Evolutionary conservation across 2,888 invertebrate genomes (phyloP), one percentile per base, ranked within the genome.

Genomic region (Amphipoea oculea): DNA sequence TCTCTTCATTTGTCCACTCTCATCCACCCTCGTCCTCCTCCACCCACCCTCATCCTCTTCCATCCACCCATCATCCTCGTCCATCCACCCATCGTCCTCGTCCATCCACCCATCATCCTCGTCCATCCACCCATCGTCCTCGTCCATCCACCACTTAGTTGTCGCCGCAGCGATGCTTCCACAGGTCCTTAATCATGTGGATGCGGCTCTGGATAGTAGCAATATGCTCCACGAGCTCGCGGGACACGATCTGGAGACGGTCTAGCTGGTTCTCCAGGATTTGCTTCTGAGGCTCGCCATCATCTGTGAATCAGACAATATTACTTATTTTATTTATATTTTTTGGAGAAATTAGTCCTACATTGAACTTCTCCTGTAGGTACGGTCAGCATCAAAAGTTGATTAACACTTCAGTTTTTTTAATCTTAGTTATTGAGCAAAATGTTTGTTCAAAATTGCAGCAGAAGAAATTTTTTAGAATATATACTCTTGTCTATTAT

Each of bases 91-190:
- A 45, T 11, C 42, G 2, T 48, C 6, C 11, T 23, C 14, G 40
- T 14, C 4, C 7, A 14, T 9, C 6, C 42, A 42, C 42, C 1
- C 45, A 45, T 11, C 42, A 1, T 48, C 6, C 11, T 23, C 14
- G 6, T 14, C 4, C 7, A 14, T 14, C 6, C 42, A 42, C 42
- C 1, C 45, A 45, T 11, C 42, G 2, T 48, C 6, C 11, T 23
- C 14, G 40, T n/a, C 4, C 40, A 78, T 36, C n/a, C 45, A 40
- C 2, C 11, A 17, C 12, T 79, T 82, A 88, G 71, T 82, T 86
- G 45, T 86, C 76, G 5, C 78, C 88, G 65, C 89, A 89, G 36
- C 83, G 82, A 65, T 89, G 89, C 69, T 80, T 83, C 89, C 90
- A 90, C 81, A 87, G 72, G 0, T 89, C 83, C 45, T 90, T 89